These are phyloP conservation scores for Heliornis fulica DNA, from an alignment of 2,113 vertebrate genomes.

Conservation along the genomic window DNA sequence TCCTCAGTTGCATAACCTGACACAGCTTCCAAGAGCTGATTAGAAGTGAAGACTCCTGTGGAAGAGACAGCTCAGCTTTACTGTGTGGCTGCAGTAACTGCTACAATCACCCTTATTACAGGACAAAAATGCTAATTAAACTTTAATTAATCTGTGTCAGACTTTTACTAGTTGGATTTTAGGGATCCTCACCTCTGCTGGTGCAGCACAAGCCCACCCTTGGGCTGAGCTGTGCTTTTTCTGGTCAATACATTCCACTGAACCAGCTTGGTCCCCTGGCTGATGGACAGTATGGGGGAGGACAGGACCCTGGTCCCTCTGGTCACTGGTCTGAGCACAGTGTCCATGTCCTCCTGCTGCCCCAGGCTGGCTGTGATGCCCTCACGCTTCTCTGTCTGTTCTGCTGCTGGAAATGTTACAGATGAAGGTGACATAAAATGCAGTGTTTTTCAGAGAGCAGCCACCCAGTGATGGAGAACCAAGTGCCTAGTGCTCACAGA, in stretches of 20 bases:
- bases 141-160: not conserved
- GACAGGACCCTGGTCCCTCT: rapidly evolving
- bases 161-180: rapidly evolving
- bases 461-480: rapidly evolving
- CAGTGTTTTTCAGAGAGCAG: not conserved
- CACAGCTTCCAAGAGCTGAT: not conserved
- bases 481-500: rapidly evolving
- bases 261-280: rapidly evolving
- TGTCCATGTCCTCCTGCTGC: rapidly evolving
- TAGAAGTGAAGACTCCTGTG: not conserved
- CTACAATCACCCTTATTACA: not conserved
- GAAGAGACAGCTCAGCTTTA: not conserved
- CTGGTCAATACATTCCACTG: rapidly evolving
- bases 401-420: not conserved
- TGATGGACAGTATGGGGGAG: not conserved
- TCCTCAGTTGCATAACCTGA: not conserved
- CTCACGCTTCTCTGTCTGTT: not conserved
- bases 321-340: rapidly evolving
- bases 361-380: not conserved
- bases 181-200: not conserved
- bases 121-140: not conserved
- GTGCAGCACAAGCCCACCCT: not conserved
- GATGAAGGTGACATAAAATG: not conserved
- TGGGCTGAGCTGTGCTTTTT: not conserved
- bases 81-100: not conserved